Evolutionary conservation across 2,888 invertebrate genomes (phyloP).

Genomic region (Clanis bilineata): DNA sequence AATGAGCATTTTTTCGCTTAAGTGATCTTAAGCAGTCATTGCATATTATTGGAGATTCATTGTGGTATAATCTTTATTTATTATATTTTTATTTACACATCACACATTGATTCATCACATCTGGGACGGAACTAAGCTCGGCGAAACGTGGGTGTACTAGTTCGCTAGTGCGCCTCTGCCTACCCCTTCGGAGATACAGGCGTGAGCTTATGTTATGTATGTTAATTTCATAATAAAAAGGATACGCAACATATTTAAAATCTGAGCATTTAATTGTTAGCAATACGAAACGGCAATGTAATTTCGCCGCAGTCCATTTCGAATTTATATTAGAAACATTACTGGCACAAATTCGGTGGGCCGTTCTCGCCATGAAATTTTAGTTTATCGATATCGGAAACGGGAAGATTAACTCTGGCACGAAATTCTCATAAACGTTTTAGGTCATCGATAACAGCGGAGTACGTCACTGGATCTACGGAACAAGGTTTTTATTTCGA

Average conservation of each 20-base stretch:
- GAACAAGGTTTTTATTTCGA: slow-evolving; percentile 7
- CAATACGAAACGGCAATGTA: slow-evolving; percentile 3
- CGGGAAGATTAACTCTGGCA: slow-evolving; percentile 67
- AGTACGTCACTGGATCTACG: slow-evolving; percentile 32
- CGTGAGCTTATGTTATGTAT: too few relatives aligned
- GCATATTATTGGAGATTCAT: slow-evolving; percentile 19
- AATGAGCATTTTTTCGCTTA: slow-evolving; percentile 58
- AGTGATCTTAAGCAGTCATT: slow-evolving; percentile 37
- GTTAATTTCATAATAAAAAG: not conserved
- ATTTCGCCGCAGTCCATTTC: slow-evolving; percentile 1
- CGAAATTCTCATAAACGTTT: slow-evolving; percentile 74
- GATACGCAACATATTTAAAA: not conserved
- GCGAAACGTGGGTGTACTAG: too few relatives aligned
- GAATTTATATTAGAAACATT: slow-evolving; percentile 4
- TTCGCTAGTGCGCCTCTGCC: too few relatives aligned
- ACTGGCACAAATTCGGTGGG: slow-evolving; percentile 37
- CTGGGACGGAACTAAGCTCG: too few relatives aligned
- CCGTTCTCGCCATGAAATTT: slow-evolving; percentile 52
- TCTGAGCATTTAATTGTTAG: slow-evolving; percentile 8
- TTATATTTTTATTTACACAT: too few relatives aligned
- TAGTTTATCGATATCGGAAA: slow-evolving; percentile 74
- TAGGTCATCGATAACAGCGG: slow-evolving; percentile 60
- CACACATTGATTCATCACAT: too few relatives aligned
- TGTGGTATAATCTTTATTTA: too few relatives aligned
- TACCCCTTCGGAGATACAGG: too few relatives aligned